Conservation (phyloP, 1,140 invertebrate species). For the Meteorus sp. region DNA sequence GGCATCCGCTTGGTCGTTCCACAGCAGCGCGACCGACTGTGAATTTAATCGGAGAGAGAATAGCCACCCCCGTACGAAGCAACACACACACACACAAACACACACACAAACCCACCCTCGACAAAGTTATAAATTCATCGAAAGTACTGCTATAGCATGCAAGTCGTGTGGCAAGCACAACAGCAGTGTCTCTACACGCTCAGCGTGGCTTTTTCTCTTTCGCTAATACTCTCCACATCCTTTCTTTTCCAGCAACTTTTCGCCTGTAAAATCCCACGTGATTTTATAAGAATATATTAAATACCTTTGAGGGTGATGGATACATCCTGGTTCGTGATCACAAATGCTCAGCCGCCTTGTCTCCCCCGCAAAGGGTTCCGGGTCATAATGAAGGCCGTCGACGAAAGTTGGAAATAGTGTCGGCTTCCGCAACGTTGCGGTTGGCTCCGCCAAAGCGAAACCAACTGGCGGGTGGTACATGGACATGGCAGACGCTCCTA, state of each 20-base stretch:
- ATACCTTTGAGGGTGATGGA: slow-evolving; percentile 45
- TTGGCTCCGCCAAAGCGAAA: slow-evolving; percentile 43
- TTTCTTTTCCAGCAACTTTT: no score
- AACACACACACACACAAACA: slow-evolving; percentile 11
- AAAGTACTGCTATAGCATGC: background rate
- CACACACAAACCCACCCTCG: slow-evolving; percentile 11
- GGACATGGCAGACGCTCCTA: slow-evolving; percentile 11
- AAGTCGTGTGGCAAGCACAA: background rate
- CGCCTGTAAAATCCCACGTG: no score
- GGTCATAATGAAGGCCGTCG: slow-evolving; percentile 45
- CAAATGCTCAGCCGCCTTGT: slow-evolving; percentile 41
- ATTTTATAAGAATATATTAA: no score
- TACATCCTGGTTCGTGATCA: slow-evolving; percentile 45
- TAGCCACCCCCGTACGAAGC: background rate
- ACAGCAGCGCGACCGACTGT: slow-evolving; percentile 23
- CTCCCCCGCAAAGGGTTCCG: slow-evolving; percentile 42
- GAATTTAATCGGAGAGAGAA: slow-evolving; percentile 15
- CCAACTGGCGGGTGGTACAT: slow-evolving; percentile 46
- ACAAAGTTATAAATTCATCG: background rate
- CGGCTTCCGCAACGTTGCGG: slow-evolving; percentile 41
- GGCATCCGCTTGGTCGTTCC: slow-evolving; percentile 19
- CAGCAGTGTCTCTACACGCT: background rate
- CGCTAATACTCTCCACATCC: no score
- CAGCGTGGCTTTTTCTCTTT: no score
- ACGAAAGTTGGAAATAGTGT: slow-evolving; percentile 44